These are phyloP conservation scores for Metalampra italica DNA, from an alignment of 2,888 invertebrate species.

Conservation along the genomic window DNA sequence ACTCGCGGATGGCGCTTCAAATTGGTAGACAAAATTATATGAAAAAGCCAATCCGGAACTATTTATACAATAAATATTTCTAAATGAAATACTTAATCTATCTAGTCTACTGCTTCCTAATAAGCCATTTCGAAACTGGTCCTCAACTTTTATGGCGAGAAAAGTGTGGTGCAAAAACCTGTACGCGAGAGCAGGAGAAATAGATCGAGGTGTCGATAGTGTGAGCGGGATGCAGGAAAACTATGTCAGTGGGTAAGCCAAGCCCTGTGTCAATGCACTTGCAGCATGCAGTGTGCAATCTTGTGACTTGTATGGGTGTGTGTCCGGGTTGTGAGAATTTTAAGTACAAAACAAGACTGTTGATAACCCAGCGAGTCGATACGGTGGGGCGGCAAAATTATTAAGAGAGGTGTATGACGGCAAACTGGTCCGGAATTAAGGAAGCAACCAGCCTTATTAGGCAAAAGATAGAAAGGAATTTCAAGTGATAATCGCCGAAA, in stretches of 20 bases:
- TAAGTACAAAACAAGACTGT: not conserved
- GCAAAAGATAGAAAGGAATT: too few relatives aligned
- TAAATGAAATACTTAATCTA: not conserved
- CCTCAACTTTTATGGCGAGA: slow-evolving; percentile 53
- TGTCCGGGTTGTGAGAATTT: slow-evolving; percentile 8
- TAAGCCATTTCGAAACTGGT: slow-evolving; percentile 45
- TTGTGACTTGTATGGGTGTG: slow-evolving; percentile 1
- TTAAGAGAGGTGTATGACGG: too few relatives aligned
- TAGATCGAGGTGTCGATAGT: slow-evolving; percentile 19
- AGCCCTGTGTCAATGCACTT: slow-evolving; percentile 59
- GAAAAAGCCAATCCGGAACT: not conserved
- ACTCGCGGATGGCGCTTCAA: too few relatives aligned
- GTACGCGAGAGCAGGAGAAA: slow-evolving; percentile 34
- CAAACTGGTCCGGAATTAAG: too few relatives aligned
- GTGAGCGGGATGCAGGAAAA: slow-evolving; percentile 39
- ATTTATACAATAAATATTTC: not conserved
- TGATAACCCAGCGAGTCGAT: too few relatives aligned
- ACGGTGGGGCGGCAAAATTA: too few relatives aligned
- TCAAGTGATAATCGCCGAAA: too few relatives aligned
- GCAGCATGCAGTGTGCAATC: slow-evolving; percentile 20
- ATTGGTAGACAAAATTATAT: too few relatives aligned
- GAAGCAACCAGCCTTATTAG: too few relatives aligned
- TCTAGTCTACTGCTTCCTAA: slow-evolving; percentile 13
- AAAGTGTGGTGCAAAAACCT: slow-evolving; percentile 57
- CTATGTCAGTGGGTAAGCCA: slow-evolving; percentile 66